Conservation (phyloP, 2,888 invertebrate genomes). For the Prenolepis imparis region DNA sequence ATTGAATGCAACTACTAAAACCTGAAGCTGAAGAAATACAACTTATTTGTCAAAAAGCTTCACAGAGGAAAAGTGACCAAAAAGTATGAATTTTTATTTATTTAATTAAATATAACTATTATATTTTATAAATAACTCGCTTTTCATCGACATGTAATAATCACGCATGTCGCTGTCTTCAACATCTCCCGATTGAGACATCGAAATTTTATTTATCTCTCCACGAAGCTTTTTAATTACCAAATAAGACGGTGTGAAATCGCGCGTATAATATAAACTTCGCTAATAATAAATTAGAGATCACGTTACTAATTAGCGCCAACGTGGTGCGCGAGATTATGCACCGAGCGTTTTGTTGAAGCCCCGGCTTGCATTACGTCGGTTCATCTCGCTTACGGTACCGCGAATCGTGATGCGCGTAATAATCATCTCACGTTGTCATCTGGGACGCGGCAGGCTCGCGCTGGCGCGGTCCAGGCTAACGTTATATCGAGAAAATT, state of each 20-base stretch:
- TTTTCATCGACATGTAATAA: neutral
- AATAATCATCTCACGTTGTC: slow-evolving; percentile 52
- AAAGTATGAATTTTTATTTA: neutral
- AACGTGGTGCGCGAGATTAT: slow-evolving; percentile 23
- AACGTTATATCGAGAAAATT: slow-evolving; percentile 41
- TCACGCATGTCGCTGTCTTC: neutral
- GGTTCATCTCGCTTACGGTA: slow-evolving; percentile 51
- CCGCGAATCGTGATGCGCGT: slow-evolving; percentile 34
- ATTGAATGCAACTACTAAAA: slow-evolving; percentile 1
- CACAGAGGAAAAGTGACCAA: neutral
- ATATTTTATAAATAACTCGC: neutral
- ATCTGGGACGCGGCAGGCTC: slow-evolving; percentile 46
- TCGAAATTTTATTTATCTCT: neutral
- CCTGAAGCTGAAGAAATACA: neutral
- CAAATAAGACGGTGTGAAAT: neutral
- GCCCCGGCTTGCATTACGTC: slow-evolving; percentile 19
- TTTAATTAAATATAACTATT: neutral
- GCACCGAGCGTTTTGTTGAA: neutral
- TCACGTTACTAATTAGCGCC: slow-evolving; percentile 24
- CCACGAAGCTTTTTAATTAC: neutral
- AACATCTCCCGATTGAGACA: neutral
- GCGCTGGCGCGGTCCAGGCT: slow-evolving; percentile 24
- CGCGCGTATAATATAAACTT: neutral
- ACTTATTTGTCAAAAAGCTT: neutral
- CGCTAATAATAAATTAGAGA: slow-evolving; percentile 34